These are phyloP conservation scores for Panopea generosa DNA, from an alignment of 2,888 invertebrate genomes.

Conservation along the genomic window DNA sequence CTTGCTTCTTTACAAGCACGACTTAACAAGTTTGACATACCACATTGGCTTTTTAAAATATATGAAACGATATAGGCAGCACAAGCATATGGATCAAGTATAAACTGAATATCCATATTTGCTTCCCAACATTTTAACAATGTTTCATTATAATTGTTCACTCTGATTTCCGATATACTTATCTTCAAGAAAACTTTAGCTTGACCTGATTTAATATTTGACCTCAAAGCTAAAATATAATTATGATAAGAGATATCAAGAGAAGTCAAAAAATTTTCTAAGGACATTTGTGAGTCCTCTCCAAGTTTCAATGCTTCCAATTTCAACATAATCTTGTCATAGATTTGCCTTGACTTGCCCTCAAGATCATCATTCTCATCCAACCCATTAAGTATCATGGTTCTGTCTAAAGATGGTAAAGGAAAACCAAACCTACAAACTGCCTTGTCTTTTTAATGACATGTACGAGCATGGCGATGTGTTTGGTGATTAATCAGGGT, in stretches of 20 bases:
- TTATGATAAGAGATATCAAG: neutral
- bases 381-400: neutral
- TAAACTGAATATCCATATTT: conserved; percentile 44
- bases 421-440: conserved; percentile 36
- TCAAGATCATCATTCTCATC: neutral
- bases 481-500: conserved; percentile 33
- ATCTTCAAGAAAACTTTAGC: conserved; percentile 49
- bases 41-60: conserved; percentile 62
- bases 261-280: too few relatives aligned
- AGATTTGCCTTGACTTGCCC: neutral
- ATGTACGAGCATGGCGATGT: conserved; percentile 26
- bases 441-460: conserved; percentile 25
- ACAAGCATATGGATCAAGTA: conserved; percentile 52
- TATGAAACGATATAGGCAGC: conserved; percentile 57
- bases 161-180: conserved; percentile 30
- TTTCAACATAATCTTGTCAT: conserved; percentile 9
- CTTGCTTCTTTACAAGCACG: conserved; percentile 42
- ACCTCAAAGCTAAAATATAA: conserved; percentile 4
- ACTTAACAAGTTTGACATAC: conserved; percentile 50
- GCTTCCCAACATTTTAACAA: conserved; percentile 53
- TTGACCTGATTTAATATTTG: neutral
- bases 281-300: too few relatives aligned
- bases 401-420: conserved; percentile 27
- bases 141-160: conserved; percentile 59
- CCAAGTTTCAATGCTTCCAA: neutral